Conservation (phyloP, 2,797 vertebrate species). For the Onychomys torridus region DNA sequence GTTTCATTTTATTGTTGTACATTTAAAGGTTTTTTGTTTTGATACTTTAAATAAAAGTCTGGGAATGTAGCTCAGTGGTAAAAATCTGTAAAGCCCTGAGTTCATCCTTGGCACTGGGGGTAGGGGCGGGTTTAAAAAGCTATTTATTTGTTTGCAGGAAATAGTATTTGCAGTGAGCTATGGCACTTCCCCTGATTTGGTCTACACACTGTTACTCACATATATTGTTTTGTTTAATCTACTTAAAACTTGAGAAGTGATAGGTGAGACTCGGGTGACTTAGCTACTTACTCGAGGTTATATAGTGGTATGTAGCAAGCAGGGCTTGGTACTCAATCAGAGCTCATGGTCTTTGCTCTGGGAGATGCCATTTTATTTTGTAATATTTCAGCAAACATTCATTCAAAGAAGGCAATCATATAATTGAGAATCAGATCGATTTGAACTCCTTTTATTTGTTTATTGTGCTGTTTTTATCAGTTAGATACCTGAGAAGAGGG, state of each 20-base stretch:
- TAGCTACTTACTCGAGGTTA: conserved; percentile 33
- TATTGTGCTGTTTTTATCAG: background rate
- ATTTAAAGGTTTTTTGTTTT: background rate
- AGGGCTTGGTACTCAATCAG: conserved; percentile 10
- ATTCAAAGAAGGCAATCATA: background rate
- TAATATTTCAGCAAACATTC: conserved; percentile 27
- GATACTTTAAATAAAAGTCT: background rate
- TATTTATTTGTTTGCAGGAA: conserved; percentile 35
- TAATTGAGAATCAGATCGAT: conserved; percentile 26
- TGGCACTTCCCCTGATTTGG: background rate
- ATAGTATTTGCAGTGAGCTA: conserved; percentile 3
- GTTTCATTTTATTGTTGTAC: conserved; percentile 37
- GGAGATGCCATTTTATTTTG: conserved; percentile 18
- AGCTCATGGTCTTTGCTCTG: background rate
- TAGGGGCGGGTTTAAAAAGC: background rate
- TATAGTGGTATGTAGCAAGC: conserved; percentile 20
- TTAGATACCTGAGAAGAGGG: background rate
- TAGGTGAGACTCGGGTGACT: background rate
- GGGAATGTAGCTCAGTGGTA: background rate
- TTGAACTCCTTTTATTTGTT: background rate
- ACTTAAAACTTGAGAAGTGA: background rate
- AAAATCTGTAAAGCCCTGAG: background rate
- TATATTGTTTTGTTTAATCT: conserved; percentile 55
- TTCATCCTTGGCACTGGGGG: background rate
- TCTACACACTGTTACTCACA: background rate